Base-by-base conservation (phyloP, 2,797 vertebrate species). In the Paramormyrops hopkinsi region DNA sequence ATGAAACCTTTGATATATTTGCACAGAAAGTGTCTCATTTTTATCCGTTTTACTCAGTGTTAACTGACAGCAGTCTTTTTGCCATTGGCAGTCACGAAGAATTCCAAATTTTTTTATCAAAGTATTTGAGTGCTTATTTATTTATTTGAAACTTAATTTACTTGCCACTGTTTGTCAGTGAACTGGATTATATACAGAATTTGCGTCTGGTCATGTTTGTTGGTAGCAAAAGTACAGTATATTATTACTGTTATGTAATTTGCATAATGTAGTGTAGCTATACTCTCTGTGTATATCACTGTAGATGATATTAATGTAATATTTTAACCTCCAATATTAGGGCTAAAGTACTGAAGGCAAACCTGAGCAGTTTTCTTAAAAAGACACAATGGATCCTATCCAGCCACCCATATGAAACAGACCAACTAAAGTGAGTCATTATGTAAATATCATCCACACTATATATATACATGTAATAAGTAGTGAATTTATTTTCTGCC, bases 281-380 rank as follows among this genome's bases (percentile, higher is more conserved):
- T n/a, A 41, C 17, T 79, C 37, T 44, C 73, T 79, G 17, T 44
- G 69, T 73, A 17, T 73, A 12, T 73, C 7, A 79, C 5, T n/a
- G 73, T 79, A n/a, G 7, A 17, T 79, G 37, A 79, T 44, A 41
- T n/a, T 41, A 79, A 44, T n/a, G 4, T 79, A 19, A 79, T 44
- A 79, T 79, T 79, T 79, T 41, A 41, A 79, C 37, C 14, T 79
- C 17, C 6, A 44, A 41, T 19, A 79, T n/a, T 79, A 44, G 73
- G 73, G 37, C 73, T 79, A 86, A 86, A 17, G 46, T 48, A 84
- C n/a, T 48, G 82, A 84, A 48, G 9, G 7, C 46, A 84, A 50
- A 50, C 8, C 19, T 37, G 92, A 96, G 96, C 88, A 96, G 96
- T 94, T 96, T 99, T 48, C 95, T 98, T 14, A 96, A 97, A 48